Base-by-base conservation (phyloP, 2,113 vertebrate species). In the Actinemys pallida region DNA sequence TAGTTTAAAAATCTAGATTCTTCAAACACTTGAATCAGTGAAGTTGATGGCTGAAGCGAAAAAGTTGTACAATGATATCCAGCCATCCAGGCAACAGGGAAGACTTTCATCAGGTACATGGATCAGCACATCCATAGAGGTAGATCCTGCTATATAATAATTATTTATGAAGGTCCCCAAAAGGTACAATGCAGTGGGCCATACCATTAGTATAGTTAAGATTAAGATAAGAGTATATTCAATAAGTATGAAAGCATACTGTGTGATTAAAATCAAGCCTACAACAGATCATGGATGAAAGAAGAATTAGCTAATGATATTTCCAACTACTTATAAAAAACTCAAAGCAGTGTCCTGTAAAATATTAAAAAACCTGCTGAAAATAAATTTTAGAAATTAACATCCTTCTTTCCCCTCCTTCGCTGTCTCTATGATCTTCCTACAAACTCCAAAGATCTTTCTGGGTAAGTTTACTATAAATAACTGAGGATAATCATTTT, bases 111-210 rank as follows among this genome's bases (percentile, higher is more conserved):
- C 42, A 50, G 10, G 39, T 92, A 86, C 92, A 95, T 78, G 4
- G 89, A 95, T 72, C 27, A 56, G 10, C 27, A 31, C 6, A 52
- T 1, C 11, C 19, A 89, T 65, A 53, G 94, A 86, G 42, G 45
- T 47, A 78, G 25, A 39, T 72, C 19, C 39, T 47, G 5, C 6
- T 45, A 45, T 78, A 47, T 45, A 27, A 2, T 25, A 91, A 29
- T 91, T 93, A 92, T 95, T 96, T 96, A 24, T 39, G 69, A 59
- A 27, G 19, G 1, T 83, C n/a, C 39, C 92, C 29, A 93, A 78
- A 83, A 93, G 56, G 78, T 94, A 12, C 59, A 81, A 16, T 1
- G 25, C 65, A 90, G 89, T 79, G 88, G 12, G 47, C 86, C 80
- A 53, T n/a, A 2, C n/a, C 88, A 89, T 86, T 5, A 49, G 14